phyloP scores from a whole-genome alignment of 2,113 vertebrate species.

The Barnardius zonarius region DNA sequence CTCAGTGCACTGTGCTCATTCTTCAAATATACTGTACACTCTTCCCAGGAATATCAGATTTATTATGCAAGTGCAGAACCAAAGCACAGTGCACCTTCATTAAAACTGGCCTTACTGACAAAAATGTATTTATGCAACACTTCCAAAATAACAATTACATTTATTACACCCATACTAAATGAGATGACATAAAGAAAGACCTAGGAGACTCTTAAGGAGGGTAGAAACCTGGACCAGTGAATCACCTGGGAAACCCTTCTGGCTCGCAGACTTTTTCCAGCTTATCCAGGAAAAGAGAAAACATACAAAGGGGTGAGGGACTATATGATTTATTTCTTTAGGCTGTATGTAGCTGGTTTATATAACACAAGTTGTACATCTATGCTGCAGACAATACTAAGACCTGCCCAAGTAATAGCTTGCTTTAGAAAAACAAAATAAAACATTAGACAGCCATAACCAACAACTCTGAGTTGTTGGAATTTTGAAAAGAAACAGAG shows the following conservation, averaged over 20 bases:
- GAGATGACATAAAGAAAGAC: neutral
- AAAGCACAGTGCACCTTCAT: neutral
- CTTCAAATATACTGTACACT: neutral
- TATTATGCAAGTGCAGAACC: neutral
- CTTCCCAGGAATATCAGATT: neutral
- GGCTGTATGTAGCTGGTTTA: neutral
- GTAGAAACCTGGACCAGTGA: neutral
- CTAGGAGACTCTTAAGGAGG: neutral
- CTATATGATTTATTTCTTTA: neutral
- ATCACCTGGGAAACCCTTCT: neutral
- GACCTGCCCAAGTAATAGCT: neutral
- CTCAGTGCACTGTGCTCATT: neutral
- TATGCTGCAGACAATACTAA: neutral
- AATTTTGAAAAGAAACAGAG: slow-evolving; percentile 17
- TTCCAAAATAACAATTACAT: neutral
- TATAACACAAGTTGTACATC: neutral
- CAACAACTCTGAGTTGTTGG: neutral
- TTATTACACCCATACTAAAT: neutral
- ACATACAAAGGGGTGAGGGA: neutral
- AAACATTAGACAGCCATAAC: neutral
- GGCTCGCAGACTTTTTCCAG: neutral
- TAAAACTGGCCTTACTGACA: neutral
- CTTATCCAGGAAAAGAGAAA: neutral
- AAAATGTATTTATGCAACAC: neutral
- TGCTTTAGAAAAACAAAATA: neutral